These are phyloP conservation scores for Brachyhypopomus gauderio DNA, from an alignment of 2,113 vertebrate species.

Conservation along the genomic window DNA sequence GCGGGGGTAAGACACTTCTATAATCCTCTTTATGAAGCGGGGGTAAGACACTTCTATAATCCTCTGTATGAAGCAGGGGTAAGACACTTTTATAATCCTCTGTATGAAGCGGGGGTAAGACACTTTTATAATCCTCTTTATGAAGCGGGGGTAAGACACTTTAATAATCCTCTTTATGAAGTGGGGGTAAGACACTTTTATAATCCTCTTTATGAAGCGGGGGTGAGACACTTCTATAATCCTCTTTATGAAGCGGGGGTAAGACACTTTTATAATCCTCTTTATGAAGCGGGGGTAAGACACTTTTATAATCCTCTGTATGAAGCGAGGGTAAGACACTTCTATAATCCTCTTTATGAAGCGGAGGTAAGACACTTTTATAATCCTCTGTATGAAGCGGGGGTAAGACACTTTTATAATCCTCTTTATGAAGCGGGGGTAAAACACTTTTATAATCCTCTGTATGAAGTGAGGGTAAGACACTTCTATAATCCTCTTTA, in stretches of 20 bases:
- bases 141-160: constrained; percentile 89
- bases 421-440: constrained; percentile 92
- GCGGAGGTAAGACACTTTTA: constrained; percentile 90
- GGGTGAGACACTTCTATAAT: constrained; percentile 90
- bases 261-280: constrained; percentile 88
- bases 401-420: constrained; percentile 90
- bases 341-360: constrained; percentile 92
- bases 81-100: constrained; percentile 88
- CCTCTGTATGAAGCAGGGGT: constrained; percentile 94
- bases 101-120: constrained; percentile 92
- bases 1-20: constrained; percentile 90
- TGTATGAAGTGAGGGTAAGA: constrained; percentile 92
- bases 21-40: constrained; percentile 91
- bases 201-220: constrained; percentile 91
- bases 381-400: constrained; percentile 93
- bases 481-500: constrained; percentile 92
- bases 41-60: constrained; percentile 90
- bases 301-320: constrained; percentile 93
- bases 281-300: constrained; percentile 91
- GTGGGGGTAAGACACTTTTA: constrained; percentile 90
- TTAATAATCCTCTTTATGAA: constrained; percentile 92
- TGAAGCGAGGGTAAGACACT: constrained; percentile 89
- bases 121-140: constrained; percentile 92
- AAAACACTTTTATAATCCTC: constrained; percentile 88
- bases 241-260: constrained; percentile 92